These are phyloP conservation scores for Lepidurus couesii DNA, from an alignment of 1,140 invertebrate genomes.

Conservation along the genomic window DNA sequence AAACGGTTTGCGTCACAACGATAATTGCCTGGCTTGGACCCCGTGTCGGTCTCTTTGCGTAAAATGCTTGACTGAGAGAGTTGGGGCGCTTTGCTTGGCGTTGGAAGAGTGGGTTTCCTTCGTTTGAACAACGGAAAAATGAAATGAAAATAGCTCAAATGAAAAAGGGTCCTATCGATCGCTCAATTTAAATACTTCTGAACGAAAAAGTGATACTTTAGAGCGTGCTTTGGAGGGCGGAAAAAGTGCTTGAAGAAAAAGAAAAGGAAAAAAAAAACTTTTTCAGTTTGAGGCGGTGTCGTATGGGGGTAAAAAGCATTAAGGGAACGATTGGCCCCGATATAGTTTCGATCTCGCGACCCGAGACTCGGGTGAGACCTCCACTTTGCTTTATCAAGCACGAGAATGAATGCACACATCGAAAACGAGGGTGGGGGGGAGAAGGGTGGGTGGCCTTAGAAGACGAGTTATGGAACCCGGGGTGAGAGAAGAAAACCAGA, in stretches of 20 bases:
- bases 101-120: too few species aligned
- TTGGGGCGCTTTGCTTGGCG: too few species aligned
- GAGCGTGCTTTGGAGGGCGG: too few species aligned
- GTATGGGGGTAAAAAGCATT: background rate
- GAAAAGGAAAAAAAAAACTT: background rate
- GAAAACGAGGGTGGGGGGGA: background rate
- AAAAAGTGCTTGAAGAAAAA: background rate
- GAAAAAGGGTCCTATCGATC: too few species aligned
- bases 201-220: too few species aligned
- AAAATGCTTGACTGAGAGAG: too few species aligned
- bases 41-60: too few species aligned
- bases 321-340: background rate
- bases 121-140: too few species aligned
- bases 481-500: slow-evolving; percentile 8
- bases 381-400: slow-evolving; percentile 5
- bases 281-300: background rate
- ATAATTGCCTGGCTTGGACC: too few species aligned
- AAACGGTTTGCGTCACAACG: too few species aligned
- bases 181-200: too few species aligned
- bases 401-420: background rate
- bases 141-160: too few species aligned
- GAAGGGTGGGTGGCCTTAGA: background rate
- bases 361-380: background rate
- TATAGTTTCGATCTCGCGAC: background rate
- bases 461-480: background rate